These are phyloP conservation scores for Drosophila fungiperda DNA, from an alignment of 2,888 invertebrate species.

Conservation along the genomic window DNA sequence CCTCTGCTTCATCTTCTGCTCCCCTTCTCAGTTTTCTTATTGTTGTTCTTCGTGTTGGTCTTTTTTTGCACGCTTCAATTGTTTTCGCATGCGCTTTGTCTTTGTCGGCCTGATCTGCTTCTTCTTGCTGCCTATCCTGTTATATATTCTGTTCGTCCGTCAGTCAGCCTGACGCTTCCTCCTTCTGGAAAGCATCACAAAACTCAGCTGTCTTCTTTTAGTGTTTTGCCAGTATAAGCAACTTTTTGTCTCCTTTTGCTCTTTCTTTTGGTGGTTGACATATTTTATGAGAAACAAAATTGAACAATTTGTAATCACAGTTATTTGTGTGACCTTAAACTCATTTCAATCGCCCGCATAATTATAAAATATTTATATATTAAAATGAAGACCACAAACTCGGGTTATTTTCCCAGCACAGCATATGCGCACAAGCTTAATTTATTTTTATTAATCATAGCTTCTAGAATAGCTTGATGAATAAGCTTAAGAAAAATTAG, in stretches of 20 bases:
- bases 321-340: not conserved
- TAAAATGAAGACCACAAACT: slow-evolving; percentile 4
- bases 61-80: slow-evolving; percentile 78
- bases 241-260: slow-evolving; percentile 17
- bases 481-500: not conserved
- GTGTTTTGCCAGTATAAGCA: slow-evolving; percentile 6
- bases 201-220: slow-evolving; percentile 50
- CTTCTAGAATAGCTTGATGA: not conserved
- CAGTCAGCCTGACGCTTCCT: slow-evolving; percentile 23
- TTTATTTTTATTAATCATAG: not conserved
- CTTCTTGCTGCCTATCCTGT: slow-evolving; percentile 23
- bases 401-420: not conserved
- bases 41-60: slow-evolving; percentile 32
- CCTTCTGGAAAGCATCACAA: slow-evolving; percentile 28
- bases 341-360: not conserved
- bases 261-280: slow-evolving; percentile 10
- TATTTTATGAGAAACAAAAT: slow-evolving; percentile 13
- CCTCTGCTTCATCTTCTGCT: slow-evolving; percentile 18
- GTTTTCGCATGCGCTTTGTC: slow-evolving; percentile 75
- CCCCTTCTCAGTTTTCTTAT: slow-evolving; percentile 23
- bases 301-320: not conserved
- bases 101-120: slow-evolving; percentile 48
- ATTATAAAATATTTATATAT: slow-evolving; percentile 5
- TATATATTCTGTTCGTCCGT: slow-evolving; percentile 3
- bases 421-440: not conserved